Conservation (phyloP, 2,113 vertebrate species). For the Pedetes capensis region DNA sequence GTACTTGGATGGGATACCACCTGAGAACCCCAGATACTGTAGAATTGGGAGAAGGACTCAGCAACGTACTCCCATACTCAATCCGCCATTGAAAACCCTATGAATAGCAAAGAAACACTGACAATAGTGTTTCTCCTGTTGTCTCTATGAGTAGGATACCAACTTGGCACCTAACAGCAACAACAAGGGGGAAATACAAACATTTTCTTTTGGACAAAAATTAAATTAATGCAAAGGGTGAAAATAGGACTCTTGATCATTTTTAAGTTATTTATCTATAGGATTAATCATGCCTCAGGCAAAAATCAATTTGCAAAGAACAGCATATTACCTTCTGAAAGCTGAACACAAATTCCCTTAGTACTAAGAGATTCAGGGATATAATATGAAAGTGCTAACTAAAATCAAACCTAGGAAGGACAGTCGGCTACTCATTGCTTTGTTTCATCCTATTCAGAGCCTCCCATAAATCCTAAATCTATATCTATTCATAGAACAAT, state of each 20-base stretch:
- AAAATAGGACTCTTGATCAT: background rate
- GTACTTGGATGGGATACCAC: too few species aligned
- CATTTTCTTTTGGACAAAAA: background rate
- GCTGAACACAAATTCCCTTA: background rate
- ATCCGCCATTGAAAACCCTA: too few species aligned
- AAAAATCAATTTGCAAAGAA: conserved; percentile 20
- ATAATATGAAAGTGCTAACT: conserved; percentile 33
- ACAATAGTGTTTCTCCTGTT: too few species aligned
- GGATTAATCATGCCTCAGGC: background rate
- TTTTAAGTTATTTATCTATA: background rate
- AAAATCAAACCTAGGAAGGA: conserved; percentile 55
- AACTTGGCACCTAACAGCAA: too few species aligned
- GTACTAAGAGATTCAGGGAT: background rate
- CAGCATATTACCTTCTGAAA: background rate
- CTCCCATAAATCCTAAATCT: conserved; percentile 76
- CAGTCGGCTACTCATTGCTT: conserved; percentile 37
- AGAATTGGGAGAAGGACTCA: too few species aligned
- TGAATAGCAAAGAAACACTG: too few species aligned
- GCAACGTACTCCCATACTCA: too few species aligned
- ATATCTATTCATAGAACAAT: conserved; percentile 81
- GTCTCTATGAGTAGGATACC: too few species aligned
- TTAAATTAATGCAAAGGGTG: background rate
- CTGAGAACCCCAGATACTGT: too few species aligned
- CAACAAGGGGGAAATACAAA: background rate
- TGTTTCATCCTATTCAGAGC: conserved; percentile 67